phyloP scores from a whole-genome alignment of 2,888 invertebrate genomes.

The Drosophila multiciliata region DNA sequence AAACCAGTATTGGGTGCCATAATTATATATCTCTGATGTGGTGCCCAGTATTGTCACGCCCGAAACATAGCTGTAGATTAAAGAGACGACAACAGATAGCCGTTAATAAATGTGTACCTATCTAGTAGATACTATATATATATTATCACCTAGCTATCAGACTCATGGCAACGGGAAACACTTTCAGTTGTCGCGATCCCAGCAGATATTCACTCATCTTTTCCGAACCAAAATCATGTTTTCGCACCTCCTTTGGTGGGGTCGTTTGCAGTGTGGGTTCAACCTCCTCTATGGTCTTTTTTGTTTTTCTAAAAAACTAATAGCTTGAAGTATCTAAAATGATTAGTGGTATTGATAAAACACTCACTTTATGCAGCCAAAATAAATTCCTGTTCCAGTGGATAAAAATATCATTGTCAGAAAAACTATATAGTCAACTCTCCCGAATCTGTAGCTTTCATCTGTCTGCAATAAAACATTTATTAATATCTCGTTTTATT shows the following conservation, averaged over 20 bases:
- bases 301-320: slow-evolving; percentile 49
- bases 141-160: slow-evolving; percentile 90
- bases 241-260: slow-evolving; percentile 35
- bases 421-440: slow-evolving; percentile 90
- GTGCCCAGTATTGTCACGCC: slow-evolving; percentile 95
- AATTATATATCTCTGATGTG: slow-evolving; percentile 94
- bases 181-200: slow-evolving; percentile 90
- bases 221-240: slow-evolving; percentile 84
- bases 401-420: slow-evolving; percentile 89
- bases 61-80: slow-evolving; percentile 90
- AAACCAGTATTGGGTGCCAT: slow-evolving; percentile 93
- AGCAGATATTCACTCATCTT: slow-evolving; percentile 91
- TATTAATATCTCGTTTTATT: not conserved
- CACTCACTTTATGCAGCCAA: slow-evolving; percentile 83
- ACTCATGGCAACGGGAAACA: slow-evolving; percentile 94
- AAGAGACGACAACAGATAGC: slow-evolving; percentile 32
- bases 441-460: slow-evolving; percentile 73
- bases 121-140: slow-evolving; percentile 2
- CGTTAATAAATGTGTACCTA: not conserved
- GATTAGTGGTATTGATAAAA: not conserved
- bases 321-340: not conserved
- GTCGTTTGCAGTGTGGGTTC: slow-evolving; percentile 52
- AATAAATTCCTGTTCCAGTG: slow-evolving; percentile 91
- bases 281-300: slow-evolving; percentile 49
- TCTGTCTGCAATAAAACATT: slow-evolving; percentile 39